Evolutionary conservation across 2,888 invertebrate species (phyloP).

Genomic region (Drosophila maculinotata): DNA sequence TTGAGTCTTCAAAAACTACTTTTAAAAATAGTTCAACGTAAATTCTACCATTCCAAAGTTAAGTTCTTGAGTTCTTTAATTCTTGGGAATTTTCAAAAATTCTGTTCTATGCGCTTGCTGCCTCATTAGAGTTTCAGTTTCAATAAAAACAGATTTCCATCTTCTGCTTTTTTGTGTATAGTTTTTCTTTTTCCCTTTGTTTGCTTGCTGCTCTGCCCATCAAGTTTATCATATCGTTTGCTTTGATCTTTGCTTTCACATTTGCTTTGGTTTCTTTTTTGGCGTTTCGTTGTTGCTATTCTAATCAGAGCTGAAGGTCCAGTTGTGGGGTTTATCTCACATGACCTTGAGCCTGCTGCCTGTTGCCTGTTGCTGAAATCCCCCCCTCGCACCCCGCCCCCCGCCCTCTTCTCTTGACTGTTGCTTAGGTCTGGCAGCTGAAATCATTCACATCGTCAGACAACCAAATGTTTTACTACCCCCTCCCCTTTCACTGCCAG

Average conservation of each 20-base stretch:
- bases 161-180: background rate
- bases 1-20: too few relatives aligned
- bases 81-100: background rate
- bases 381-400: too few relatives aligned
- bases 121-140: background rate
- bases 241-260: slow-evolving; percentile 5
- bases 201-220: too few relatives aligned
- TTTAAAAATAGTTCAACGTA: too few relatives aligned
- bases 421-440: background rate
- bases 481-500: background rate
- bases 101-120: background rate
- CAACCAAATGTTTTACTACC: slow-evolving; percentile 35
- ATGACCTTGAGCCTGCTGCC: slow-evolving; percentile 35
- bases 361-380: slow-evolving; percentile 20
- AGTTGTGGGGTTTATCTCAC: slow-evolving; percentile 6
- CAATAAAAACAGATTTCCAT: background rate
- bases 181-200: background rate
- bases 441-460: slow-evolving; percentile 32
- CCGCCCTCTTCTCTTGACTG: background rate
- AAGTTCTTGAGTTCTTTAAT: too few relatives aligned
- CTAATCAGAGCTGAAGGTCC: slow-evolving; percentile 5
- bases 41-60: too few relatives aligned
- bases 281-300: slow-evolving; percentile 4
- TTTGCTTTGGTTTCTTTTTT: slow-evolving; percentile 1
- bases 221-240: background rate